A percentile compares a stretch with the other conserved stretches of the same genome.
These are phyloP conservation scores for Bombus superbus DNA, from an alignment of 1,140 invertebrate species.

Conservation along the genomic window DNA sequence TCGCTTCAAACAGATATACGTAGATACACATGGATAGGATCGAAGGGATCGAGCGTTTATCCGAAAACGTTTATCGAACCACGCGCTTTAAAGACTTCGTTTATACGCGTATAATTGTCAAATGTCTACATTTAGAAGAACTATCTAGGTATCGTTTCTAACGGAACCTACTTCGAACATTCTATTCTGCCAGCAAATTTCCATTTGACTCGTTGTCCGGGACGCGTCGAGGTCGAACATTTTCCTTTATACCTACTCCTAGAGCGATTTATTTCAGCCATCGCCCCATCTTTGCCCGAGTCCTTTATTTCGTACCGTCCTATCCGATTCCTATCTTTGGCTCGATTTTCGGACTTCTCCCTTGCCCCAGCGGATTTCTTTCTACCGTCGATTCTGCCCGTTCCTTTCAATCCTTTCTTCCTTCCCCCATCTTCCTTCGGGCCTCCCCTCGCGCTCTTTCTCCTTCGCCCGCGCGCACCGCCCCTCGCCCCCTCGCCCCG, in stretches of 20 bases:
- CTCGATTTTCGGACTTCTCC: slow-evolving; percentile 17
- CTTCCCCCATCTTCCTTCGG: slow-evolving; percentile 1
- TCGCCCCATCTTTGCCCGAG: neutral
- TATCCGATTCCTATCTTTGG: slow-evolving; percentile 4
- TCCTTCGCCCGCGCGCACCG: too few species aligned
- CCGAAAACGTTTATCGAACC: too few species aligned
- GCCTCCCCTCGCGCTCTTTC: neutral
- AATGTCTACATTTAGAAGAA: neutral
- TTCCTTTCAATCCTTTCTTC: slow-evolving; percentile 20
- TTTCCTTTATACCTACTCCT: neutral
- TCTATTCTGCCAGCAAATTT: neutral
- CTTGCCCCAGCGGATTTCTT: neutral
- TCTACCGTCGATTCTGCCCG: neutral
- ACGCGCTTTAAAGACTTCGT: neutral
- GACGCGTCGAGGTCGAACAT: neutral
- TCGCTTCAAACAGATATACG: too few species aligned
- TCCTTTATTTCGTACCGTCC: neutral
- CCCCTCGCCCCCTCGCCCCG: neutral
- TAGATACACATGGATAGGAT: too few species aligned
- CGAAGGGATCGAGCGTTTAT: too few species aligned
- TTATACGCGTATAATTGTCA: neutral
- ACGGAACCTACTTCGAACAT: neutral
- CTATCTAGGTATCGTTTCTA: neutral
- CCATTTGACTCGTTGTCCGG: neutral
- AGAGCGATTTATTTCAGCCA: slow-evolving; percentile 8